These are phyloP conservation scores for Craterocephalus amniculus DNA, from an alignment of 2,797 vertebrate genomes.

Conservation along the genomic window DNA sequence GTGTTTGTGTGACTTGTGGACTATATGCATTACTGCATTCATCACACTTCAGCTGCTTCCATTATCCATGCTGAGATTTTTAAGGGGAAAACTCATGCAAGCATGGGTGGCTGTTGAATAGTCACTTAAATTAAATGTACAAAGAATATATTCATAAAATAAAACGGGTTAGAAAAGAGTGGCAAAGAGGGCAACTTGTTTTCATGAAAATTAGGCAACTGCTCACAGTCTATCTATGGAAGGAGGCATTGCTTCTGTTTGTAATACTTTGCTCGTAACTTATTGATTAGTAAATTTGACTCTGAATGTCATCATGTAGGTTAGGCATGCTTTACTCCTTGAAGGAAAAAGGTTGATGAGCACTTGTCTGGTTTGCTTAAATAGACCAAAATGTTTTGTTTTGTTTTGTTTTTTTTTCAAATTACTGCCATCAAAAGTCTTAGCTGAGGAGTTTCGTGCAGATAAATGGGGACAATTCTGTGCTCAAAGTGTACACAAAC, in stretches of 20 bases:
- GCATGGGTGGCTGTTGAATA: conserved; percentile 23
- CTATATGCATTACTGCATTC: conserved; percentile 43
- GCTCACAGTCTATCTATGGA: neutral
- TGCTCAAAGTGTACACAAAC: neutral
- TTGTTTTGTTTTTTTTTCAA: neutral
- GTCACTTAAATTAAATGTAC: conserved; percentile 35
- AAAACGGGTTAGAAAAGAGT: conserved; percentile 12
- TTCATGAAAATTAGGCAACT: neutral
- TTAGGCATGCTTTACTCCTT: too few species aligned
- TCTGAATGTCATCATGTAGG: neutral
- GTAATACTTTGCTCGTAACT: neutral
- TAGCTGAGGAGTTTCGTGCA: neutral
- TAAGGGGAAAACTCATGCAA: conserved; percentile 37
- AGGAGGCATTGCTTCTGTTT: neutral
- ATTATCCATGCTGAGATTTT: conserved; percentile 60
- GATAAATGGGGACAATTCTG: neutral
- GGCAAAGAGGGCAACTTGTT: neutral
- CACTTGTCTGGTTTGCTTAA: neutral
- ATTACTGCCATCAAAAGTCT: too few species aligned
- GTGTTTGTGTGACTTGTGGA: conserved; percentile 29
- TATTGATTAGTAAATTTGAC: neutral
- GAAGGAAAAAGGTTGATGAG: too few species aligned
- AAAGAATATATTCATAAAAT: conserved; percentile 28
- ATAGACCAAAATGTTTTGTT: neutral
- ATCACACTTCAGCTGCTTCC: conserved; percentile 45